phyloP scores from a whole-genome alignment of 2,113 vertebrate species.

The Polyodon spathula region DNA sequence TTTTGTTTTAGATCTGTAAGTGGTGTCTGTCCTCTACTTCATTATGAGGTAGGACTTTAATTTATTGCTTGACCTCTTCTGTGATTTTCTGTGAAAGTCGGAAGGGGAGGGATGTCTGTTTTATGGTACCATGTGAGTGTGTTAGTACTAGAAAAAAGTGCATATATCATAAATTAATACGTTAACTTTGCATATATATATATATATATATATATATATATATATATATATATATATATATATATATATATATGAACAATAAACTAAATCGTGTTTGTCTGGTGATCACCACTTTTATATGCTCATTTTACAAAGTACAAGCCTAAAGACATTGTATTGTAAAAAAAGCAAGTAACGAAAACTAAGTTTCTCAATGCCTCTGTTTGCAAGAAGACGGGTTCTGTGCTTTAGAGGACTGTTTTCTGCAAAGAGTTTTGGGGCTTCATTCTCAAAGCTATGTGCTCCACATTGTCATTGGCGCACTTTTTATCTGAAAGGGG shows the following conservation, averaged over 20 bases:
- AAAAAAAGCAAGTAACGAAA: slow-evolving; percentile 47
- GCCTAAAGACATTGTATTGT: slow-evolving; percentile 47
- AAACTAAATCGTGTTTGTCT: slow-evolving; percentile 46
- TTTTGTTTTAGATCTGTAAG: background rate
- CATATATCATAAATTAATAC: slow-evolving; percentile 34
- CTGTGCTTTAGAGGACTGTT: no score
- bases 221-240: slow-evolving; percentile 54
- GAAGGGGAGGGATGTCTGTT: slow-evolving; percentile 43
- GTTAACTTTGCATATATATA: slow-evolving; percentile 53
- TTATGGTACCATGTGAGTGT: slow-evolving; percentile 49
- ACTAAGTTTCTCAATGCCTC: slow-evolving; percentile 56
- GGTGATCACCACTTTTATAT: slow-evolving; percentile 51
- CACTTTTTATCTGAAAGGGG: no score
- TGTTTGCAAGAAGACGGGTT: no score
- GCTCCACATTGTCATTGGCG: no score
- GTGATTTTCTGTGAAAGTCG: slow-evolving; percentile 94
- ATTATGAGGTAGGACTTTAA: slow-evolving; percentile 53
- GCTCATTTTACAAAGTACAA: slow-evolving; percentile 61
- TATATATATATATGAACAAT: slow-evolving; percentile 48
- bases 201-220: slow-evolving; percentile 47
- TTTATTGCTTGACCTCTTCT: slow-evolving; percentile 58
- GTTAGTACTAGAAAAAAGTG: slow-evolving; percentile 34
- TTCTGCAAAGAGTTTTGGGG: no score
- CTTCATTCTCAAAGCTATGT: no score
- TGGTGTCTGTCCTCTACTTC: background rate